These are phyloP conservation scores for Neoascia interrupta DNA, from an alignment of 2,888 invertebrate species.

Conservation along the genomic window DNA sequence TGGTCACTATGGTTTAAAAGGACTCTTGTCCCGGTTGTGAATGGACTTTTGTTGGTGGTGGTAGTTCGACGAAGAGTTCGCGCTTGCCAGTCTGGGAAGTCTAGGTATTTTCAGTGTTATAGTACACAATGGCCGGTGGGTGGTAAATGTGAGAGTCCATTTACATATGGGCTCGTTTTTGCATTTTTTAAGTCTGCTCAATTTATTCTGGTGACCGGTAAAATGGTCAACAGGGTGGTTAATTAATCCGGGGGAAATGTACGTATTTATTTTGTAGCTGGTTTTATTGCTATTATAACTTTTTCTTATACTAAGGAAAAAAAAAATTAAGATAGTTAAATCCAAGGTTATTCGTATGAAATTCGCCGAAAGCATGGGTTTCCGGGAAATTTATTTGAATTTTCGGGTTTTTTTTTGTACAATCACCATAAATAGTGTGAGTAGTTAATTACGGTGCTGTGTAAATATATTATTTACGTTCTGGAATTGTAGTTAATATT, in stretches of 20 bases:
- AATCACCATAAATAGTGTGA: no score
- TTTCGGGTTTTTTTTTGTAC: constrained; percentile 12
- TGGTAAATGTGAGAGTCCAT: constrained; percentile 27
- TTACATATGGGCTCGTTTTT: constrained; percentile 47
- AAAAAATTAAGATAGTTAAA: not conserved
- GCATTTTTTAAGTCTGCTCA: constrained; percentile 22
- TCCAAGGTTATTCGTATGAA: constrained; percentile 36
- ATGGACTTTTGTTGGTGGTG: constrained; percentile 44
- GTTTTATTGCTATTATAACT: no score
- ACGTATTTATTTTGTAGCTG: no score
- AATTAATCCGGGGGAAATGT: constrained; percentile 27
- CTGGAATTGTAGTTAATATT: no score
- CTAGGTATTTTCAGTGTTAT: constrained; percentile 23
- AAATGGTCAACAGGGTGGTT: constrained; percentile 59
- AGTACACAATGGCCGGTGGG: not conserved
- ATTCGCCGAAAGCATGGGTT: not conserved
- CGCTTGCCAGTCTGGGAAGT: not conserved
- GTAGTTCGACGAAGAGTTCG: no score
- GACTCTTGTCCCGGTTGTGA: constrained; percentile 54
- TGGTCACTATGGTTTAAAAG: constrained; percentile 69
- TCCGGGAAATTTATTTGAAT: constrained; percentile 8
- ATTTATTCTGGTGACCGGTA: constrained; percentile 3
- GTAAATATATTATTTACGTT: no score
- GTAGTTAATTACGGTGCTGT: no score
- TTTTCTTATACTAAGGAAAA: no score